These are phyloP conservation scores for Allacma fusca DNA, from an alignment of 2,888 invertebrate genomes.

Conservation along the genomic window DNA sequence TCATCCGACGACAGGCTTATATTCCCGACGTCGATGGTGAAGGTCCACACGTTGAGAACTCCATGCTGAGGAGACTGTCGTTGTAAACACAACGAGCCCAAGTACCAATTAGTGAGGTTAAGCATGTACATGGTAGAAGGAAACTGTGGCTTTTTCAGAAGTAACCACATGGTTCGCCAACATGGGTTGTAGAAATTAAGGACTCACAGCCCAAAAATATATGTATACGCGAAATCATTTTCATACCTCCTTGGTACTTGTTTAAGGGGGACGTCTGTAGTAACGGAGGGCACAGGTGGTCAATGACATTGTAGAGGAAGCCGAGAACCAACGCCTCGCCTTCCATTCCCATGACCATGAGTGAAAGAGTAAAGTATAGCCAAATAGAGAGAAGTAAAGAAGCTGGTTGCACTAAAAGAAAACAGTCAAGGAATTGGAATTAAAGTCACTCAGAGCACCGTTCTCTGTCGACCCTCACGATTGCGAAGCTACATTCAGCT, in stretches of 20 bases:
- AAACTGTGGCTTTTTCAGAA: no score
- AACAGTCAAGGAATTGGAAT: conserved; percentile 7
- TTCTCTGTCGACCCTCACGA: no score
- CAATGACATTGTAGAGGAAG: conserved; percentile 35
- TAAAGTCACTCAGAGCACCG: no score
- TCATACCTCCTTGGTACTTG: background rate
- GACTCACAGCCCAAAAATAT: background rate
- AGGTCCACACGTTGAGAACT: no score
- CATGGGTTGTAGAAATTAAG: conserved; percentile 8
- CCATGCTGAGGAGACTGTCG: no score
- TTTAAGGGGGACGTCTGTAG: conserved; percentile 2
- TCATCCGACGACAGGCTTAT: no score
- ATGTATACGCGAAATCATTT: background rate
- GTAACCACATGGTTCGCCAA: background rate
- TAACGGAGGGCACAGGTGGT: conserved; percentile 33
- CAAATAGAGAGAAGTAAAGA: background rate
- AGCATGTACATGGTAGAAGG: no score
- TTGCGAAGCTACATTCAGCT: no score
- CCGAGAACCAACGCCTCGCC: conserved; percentile 29
- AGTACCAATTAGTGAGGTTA: no score
- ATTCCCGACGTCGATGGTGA: no score
- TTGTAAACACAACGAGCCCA: no score
- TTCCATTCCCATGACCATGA: conserved; percentile 25
- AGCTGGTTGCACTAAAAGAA: background rate
- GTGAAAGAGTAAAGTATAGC: background rate